Evolutionary conservation across 2,113 vertebrate species (phyloP), one percentile per base, ranked within the genome.

Genomic region (Aptenodytes patagonicus): DNA sequence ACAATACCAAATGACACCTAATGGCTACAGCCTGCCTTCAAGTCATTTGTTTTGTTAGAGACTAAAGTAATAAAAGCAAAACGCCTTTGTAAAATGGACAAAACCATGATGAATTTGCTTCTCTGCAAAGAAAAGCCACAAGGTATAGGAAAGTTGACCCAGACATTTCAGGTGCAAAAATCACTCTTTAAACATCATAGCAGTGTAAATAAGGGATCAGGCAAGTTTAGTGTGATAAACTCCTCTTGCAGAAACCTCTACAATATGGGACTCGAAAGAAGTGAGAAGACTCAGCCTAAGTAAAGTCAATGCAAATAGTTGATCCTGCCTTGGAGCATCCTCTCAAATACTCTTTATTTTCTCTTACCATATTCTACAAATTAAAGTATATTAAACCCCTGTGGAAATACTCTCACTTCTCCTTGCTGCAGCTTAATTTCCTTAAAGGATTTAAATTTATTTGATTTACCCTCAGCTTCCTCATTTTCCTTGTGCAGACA

Each of bases 391-490:
- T 77, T 89, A 81, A 96, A 52, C 8, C 25, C 51, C 40, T 61
- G 15, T 78, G 69, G 71, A 86, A 92, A 91, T 66, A 80, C 24
- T 90, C 55, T 65, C n/a, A 78, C 28, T 92, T 81, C 25, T 72
- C 17, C 49, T 70, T 55, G 58, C 60, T 71, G 42, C 17, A 89
- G 46, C 64, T 84, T 94, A 60, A 75, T 87, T n/a, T 92, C 69
- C 72, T 94, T 84, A 75, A 55, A 87, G 38, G 34, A 93, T 95
- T 92, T 79, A 75, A 65, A 87, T 51, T 81, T 75, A 94, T 91
- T 87, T 83, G 32, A 89, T 95, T 77, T 82, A 89, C 18, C 38
- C 81, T 82, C 38, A 75, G 40, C 47, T 93, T 96, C 40, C 38
- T 82, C 31, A 75, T 78, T 89, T 79, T 78, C 61, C 34, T 69